Base-by-base conservation (phyloP, 2,888 invertebrate genomes). In the Metallyticus violacea region DNA sequence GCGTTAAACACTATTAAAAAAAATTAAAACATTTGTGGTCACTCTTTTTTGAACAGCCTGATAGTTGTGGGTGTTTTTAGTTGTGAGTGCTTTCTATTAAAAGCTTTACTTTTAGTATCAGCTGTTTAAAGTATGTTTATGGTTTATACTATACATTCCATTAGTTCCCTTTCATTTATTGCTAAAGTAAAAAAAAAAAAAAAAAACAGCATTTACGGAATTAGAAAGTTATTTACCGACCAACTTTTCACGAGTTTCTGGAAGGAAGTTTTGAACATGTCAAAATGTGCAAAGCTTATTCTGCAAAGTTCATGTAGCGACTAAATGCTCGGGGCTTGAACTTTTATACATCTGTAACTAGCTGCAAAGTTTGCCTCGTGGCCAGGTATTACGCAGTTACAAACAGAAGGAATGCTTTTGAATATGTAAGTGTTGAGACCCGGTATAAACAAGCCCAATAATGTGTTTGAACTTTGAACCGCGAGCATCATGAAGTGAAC, bases 401-500 rank as follows among this genome's bases (percentile, higher is more conserved):
- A 62, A 62, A 62, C 40, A 62, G 40, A 62, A 62, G 40, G 40
- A 62, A 62, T 62, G 40, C 91, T 91, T 91, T 91, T 91, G 85
- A 86, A 85, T 86, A 86, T 85, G 83, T 62, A 62, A 62, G 40
- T 62, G 40, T 62, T 62, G 40, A 62, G 40, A 62, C 40, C 40
- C 40, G 40, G 28, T 40, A 30, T 81, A 81, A 30, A 81, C 81
- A 77, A 77, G 77, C 83, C 81, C 82, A 85, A 78, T 78, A 80
- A 87, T 78, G 76, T 77, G 81, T 80, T 85, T 87, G 81, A 87
- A 87, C 87, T 87, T 82, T 85, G 85, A 87, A 81, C 85, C 80
- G 77, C 26, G 77, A 29, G 85, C 26, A 77, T 40, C 81, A 79
- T 29, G 25, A n/a, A 28, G 80, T 79, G 80, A 78, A 80, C 26